These are phyloP conservation scores for Lophotriccus pileatus DNA, from an alignment of 2,797 vertebrate species.

Conservation along the genomic window DNA sequence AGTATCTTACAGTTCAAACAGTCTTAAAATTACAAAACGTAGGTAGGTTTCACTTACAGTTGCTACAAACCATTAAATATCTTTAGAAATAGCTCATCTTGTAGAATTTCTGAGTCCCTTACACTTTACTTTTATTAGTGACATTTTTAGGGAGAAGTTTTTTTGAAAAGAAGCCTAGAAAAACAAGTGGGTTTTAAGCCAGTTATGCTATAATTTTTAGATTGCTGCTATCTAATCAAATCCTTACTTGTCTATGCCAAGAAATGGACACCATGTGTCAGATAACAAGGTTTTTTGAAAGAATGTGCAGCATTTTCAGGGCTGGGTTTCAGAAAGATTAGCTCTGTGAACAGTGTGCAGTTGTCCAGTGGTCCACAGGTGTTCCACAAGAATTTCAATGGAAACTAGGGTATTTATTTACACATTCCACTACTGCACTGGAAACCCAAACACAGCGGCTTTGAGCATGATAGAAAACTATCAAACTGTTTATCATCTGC, in stretches of 20 bases:
- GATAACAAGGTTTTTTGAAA: neutral
- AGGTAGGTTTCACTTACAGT: neutral
- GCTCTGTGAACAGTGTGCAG: slow-evolving; percentile 8
- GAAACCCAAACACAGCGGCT: slow-evolving; percentile 5
- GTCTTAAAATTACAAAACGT: neutral
- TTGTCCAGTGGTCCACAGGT: slow-evolving; percentile 26
- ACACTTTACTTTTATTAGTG: neutral
- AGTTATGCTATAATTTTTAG: neutral
- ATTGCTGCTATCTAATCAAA: neutral
- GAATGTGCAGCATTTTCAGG: neutral
- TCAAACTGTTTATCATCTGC: neutral
- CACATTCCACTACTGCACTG: slow-evolving; percentile 5
- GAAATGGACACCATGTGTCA: neutral
- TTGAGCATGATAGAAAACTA: neutral
- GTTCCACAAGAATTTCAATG: slow-evolving; percentile 28
- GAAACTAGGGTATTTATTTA: slow-evolving; percentile 26
- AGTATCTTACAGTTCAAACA: neutral
- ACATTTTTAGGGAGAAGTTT: neutral
- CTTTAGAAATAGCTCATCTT: neutral
- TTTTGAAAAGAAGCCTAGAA: neutral
- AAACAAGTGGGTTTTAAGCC: neutral
- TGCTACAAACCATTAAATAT: neutral
- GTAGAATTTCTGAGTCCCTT: neutral
- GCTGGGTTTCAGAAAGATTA: slow-evolving; percentile 32
- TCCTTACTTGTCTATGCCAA: neutral